Base-by-base conservation (phyloP, 2,797 vertebrate genomes). In the Setipinna tenuifilis region DNA sequence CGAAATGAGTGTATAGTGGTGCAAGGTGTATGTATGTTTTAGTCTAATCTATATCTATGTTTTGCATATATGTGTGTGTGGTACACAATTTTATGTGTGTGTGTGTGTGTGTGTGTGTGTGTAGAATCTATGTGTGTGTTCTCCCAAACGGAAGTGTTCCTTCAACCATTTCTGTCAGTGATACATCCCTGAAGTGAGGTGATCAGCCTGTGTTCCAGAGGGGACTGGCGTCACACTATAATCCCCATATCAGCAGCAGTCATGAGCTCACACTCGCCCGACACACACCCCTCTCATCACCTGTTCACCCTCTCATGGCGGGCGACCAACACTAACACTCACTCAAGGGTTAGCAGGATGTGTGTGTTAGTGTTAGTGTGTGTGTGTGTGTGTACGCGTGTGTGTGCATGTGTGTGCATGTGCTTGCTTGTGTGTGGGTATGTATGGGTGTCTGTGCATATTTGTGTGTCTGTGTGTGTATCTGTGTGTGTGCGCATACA, bases 231-330 rank as follows among this genome's bases (percentile, higher is more conserved):
- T 50, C 57, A 75, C 48, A 81, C 82, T 71, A 81, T 87, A 89
- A 89, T 90, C 89, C 83, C 25, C 81, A 86, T 81, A 89, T 89
- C 86, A 89, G 87, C 85, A 86, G 82, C 86, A 88, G 85, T 48
- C 81, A 50, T 86, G 87, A 88, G 84, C 62, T 85, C 82, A 88
- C 61, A 50, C 48, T 25, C 84, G 54, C 81, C 31, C 46, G 19
- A 81, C 19, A 28, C 54, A 84, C 83, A 81, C 80, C 68, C 86
- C 82, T 85, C 82, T 89, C 85, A 88, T 85, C 88, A 89, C 85
- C 57, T 54, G 35, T 85, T 65, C 87, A 86, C 78, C 59, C 84
- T 87, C 81, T 80, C 82, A 81, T 89, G 84, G 62, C 85, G 85
- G 23, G 17, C 41, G 50, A 80, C 83, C 84, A 87, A 87, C 54